Evolutionary conservation across 2,888 invertebrate genomes (phyloP).

Genomic region (Idaea straminata): DNA sequence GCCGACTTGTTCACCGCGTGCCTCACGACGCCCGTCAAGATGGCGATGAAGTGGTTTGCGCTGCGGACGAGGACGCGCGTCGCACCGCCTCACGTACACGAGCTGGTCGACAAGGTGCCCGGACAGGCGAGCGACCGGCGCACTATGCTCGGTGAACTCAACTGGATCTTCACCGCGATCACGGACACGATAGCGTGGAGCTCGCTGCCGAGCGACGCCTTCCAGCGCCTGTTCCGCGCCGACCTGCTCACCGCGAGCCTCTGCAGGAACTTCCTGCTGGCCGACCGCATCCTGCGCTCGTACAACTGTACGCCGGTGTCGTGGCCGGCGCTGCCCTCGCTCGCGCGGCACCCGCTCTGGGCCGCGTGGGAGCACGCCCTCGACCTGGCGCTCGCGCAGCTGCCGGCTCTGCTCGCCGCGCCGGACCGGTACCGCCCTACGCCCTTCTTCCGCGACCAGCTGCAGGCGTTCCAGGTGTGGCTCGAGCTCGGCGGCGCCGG

Average conservation of each 20-base stretch:
- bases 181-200: slow-evolving; percentile 99
- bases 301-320: slow-evolving; percentile 99
- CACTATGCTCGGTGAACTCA: slow-evolving; percentile 98
- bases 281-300: slow-evolving; percentile 96
- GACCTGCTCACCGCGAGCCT: slow-evolving; percentile 98
- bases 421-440: slow-evolving; percentile 83
- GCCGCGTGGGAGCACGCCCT: slow-evolving; percentile 98
- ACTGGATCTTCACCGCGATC: slow-evolving; percentile 99
- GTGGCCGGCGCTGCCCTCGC: slow-evolving; percentile 93
- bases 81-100: slow-evolving; percentile 89
- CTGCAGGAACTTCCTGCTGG: slow-evolving; percentile 97
- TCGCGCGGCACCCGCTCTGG: slow-evolving; percentile 95
- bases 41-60: slow-evolving; percentile 96
- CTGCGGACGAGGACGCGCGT: slow-evolving; percentile 89
- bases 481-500: slow-evolving; percentile 24
- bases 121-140: slow-evolving; percentile 96
- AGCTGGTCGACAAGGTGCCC: slow-evolving; percentile 97
- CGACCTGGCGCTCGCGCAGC: slow-evolving; percentile 95
- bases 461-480: slow-evolving; percentile 92
- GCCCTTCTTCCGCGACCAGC: slow-evolving; percentile 98
- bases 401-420: slow-evolving; percentile 85
- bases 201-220: slow-evolving; percentile 94
- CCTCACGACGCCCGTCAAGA: slow-evolving; percentile 98
- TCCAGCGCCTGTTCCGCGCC: slow-evolving; percentile 98
- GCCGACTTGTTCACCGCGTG: slow-evolving; percentile 99